Conservation (phyloP, 2,888 invertebrate species). For the Macrosoma leucophasiata region DNA sequence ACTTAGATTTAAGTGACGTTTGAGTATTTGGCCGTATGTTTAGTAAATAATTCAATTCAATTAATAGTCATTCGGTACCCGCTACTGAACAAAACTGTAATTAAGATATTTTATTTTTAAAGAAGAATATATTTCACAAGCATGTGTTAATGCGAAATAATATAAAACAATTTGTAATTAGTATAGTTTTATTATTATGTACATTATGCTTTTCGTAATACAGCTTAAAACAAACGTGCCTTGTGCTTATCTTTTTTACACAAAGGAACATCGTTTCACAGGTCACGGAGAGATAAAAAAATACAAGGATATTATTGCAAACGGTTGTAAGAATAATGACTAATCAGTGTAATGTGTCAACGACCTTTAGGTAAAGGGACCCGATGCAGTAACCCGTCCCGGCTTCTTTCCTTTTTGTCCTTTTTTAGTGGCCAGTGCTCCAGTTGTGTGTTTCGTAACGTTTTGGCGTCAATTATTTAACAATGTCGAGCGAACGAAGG, state of each 20-base stretch:
- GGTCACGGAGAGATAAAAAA: constrained; percentile 32
- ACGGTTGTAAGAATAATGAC: constrained; percentile 25
- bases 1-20: too few species aligned
- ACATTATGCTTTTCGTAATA: too few species aligned
- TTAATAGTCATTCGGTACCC: too few species aligned
- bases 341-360: constrained; percentile 26
- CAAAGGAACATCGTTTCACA: constrained; percentile 14
- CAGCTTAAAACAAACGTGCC: constrained; percentile 27
- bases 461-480: constrained; percentile 31
- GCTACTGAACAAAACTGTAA: constrained; percentile 6
- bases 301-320: constrained; percentile 32
- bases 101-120: too few species aligned
- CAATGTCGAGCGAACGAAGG: constrained; percentile 19
- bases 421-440: constrained; percentile 31
- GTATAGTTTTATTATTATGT: constrained; percentile 5
- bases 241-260: constrained; percentile 33
- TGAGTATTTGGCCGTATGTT: too few species aligned
- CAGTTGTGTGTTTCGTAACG: constrained; percentile 35
- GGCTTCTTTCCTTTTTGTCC: constrained; percentile 31
- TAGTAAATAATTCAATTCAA: too few species aligned
- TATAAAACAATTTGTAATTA: too few species aligned
- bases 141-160: too few species aligned
- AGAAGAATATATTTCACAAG: too few species aligned
- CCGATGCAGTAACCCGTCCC: constrained; percentile 30
- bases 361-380: constrained; percentile 23